Evolutionary conservation across 1,140 invertebrate species (phyloP).

Genomic region (Bombus waltoni): DNA sequence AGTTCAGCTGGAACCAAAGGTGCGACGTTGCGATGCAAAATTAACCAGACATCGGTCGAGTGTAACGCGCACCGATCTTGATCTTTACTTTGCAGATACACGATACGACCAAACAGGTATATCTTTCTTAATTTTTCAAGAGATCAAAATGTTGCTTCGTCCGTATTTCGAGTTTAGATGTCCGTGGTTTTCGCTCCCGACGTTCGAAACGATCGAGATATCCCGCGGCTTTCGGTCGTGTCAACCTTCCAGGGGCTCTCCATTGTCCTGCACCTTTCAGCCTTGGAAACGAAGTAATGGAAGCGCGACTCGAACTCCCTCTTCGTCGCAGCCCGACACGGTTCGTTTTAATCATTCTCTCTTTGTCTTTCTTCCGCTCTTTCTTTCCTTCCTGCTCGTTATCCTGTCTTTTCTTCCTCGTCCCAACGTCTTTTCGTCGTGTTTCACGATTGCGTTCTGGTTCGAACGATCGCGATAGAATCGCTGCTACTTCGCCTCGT

Average conservation of each 20-base stretch:
- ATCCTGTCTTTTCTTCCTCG: slow-evolving; percentile 33
- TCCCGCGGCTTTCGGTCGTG: slow-evolving; percentile 65
- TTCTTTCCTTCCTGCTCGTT: slow-evolving; percentile 10
- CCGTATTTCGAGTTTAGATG: too few relatives aligned
- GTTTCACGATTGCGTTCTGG: background rate
- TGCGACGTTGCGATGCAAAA: too few relatives aligned
- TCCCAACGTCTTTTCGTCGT: background rate
- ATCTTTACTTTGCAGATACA: too few relatives aligned
- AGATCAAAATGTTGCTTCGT: too few relatives aligned
- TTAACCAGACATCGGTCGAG: too few relatives aligned
- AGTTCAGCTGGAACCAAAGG: background rate
- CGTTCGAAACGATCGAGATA: slow-evolving; percentile 65
- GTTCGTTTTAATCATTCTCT: slow-evolving; percentile 49
- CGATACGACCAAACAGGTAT: too few relatives aligned
- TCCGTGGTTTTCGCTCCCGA: slow-evolving; percentile 48
- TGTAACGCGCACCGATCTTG: too few relatives aligned
- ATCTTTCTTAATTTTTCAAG: too few relatives aligned
- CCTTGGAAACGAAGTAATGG: slow-evolving; percentile 70
- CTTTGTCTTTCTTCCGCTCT: background rate
- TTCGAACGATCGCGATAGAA: slow-evolving; percentile 51
- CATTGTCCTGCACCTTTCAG: slow-evolving; percentile 69
- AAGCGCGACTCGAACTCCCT: slow-evolving; percentile 61
- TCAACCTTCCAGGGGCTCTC: slow-evolving; percentile 65
- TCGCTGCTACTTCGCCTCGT: background rate
- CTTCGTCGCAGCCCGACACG: slow-evolving; percentile 43